A percentile compares a stretch with the other conserved stretches of the same genome.
These are phyloP conservation scores for Antheraea yamamai DNA, from an alignment of 2,888 invertebrate species.

Conservation along the genomic window DNA sequence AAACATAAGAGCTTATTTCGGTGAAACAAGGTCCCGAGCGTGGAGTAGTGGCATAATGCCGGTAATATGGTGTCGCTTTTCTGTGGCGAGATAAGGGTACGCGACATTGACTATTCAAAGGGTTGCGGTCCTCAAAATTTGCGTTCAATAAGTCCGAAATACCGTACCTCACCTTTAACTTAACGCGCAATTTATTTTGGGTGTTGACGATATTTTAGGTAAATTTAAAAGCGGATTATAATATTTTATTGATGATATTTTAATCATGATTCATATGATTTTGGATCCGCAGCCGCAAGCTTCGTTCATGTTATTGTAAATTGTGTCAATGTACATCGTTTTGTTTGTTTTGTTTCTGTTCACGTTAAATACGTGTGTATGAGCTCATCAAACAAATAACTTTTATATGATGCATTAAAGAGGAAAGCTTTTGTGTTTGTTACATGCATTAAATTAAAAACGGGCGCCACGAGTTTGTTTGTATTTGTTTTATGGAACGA, in stretches of 20 bases:
- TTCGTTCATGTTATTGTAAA: conserved; percentile 50
- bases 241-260: conserved; percentile 47
- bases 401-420: conserved; percentile 15
- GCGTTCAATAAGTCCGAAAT: conserved; percentile 79
- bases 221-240: conserved; percentile 35
- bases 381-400: conserved; percentile 24
- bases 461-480: not conserved
- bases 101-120: conserved; percentile 83
- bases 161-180: conserved; percentile 61
- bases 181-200: conserved; percentile 52
- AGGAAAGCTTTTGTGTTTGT: conserved; percentile 11
- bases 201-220: conserved; percentile 37
- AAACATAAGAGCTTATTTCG: conserved; percentile 57
- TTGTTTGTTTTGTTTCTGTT: conserved; percentile 39
- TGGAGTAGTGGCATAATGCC: conserved; percentile 71
- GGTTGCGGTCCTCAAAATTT: conserved; percentile 81
- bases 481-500: not conserved
- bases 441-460: conserved; percentile 16
- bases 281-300: conserved; percentile 44
- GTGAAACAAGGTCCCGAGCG: conserved; percentile 32
- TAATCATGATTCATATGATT: conserved; percentile 43
- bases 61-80: conserved; percentile 82
- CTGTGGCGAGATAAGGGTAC: conserved; percentile 81
- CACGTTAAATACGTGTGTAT: conserved; percentile 21
- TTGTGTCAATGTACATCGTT: conserved; percentile 35